Percentiles rank a stretch among this genome's conserved stretches.
Evolutionary conservation across 2,113 vertebrate species (phyloP).

Genomic region (Leucosticte australis): DNA sequence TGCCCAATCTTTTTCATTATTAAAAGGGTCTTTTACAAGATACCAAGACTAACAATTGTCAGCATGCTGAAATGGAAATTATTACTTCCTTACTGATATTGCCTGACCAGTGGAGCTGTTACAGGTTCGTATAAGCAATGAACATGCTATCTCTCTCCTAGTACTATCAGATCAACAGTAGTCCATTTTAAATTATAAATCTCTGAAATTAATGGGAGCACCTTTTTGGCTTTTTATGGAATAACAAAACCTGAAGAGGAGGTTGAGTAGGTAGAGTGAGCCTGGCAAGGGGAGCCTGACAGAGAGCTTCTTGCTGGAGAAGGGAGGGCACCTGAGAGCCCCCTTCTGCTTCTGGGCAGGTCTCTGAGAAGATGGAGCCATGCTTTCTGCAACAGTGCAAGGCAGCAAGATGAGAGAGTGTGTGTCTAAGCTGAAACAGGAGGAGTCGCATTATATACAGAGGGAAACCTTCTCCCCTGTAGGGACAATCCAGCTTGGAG

Average conservation of each 20-base stretch:
- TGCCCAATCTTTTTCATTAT: not conserved
- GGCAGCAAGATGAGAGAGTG: not conserved
- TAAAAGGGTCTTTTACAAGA: not conserved
- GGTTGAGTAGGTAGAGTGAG: not conserved
- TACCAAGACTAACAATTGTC: not conserved
- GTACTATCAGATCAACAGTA: not conserved
- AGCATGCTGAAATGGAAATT: not conserved
- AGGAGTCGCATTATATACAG: not conserved
- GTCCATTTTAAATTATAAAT: not conserved
- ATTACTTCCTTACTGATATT: not conserved
- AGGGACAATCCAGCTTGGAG: not conserved
- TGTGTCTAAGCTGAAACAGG: not conserved
- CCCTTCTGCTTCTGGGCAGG: not conserved
- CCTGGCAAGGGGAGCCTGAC: not conserved
- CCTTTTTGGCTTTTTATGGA: not conserved
- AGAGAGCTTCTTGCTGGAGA: not conserved
- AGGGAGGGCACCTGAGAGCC: not conserved
- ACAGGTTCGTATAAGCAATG: accelerated
- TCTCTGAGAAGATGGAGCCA: not conserved
- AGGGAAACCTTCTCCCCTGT: not conserved
- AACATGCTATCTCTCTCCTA: not conserved
- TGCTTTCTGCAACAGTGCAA: not conserved
- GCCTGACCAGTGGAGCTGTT: not conserved
- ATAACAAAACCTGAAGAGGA: not conserved
- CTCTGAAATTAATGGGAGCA: not conserved